Base-by-base conservation (phyloP, 2,888 invertebrate species). In the Mermis nigrescens region DNA sequence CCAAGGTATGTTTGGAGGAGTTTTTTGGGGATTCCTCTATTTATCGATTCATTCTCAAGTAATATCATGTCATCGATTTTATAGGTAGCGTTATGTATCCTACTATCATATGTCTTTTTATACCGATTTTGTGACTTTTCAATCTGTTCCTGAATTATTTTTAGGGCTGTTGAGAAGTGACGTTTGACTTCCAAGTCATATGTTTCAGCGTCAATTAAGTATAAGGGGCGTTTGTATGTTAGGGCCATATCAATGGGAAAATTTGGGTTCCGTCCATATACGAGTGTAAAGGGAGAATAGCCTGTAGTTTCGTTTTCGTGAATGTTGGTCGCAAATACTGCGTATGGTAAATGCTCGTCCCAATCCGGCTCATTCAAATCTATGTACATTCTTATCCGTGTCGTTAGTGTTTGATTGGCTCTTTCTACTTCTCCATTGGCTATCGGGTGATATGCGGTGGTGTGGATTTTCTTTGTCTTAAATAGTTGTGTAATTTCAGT, bases 291-390 rank as follows among this genome's bases (percentile, higher is more conserved):
- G 2, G 66, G 67, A 1, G 62, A 62, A 46, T 63, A 54, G 0
- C 58, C 57, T 7, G 66, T 67, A 7, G 59, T 58, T 3, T 63
- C 38, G 28, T 68, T 62, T 4, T 55, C 29, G 2, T 60, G 62
- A 1, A 62, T 58, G 22, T 66, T 62, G 57, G 67, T 68, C 2
- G 65, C 66, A 59, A 65, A 65, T 2, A 62, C 55, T 2, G 66
- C 60, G 27, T 63, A 61, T 2, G 60, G 62, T 4, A 69, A 51
- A 48, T 60, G 61, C 15, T 61, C 3, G 58, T 70, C 69, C 69
- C 69, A 70, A 31, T 65, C 59, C 4, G 22, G 29, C 29, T 67
- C 68, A 29, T 63, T 46, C 4, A 61, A 51, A 28, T 65, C 45
- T 24, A 64, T 61, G 59, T 64, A 68, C 58, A 64, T 61, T 19